Conservation (phyloP, 2,113 vertebrate species). For the Hyla sarda region DNA sequence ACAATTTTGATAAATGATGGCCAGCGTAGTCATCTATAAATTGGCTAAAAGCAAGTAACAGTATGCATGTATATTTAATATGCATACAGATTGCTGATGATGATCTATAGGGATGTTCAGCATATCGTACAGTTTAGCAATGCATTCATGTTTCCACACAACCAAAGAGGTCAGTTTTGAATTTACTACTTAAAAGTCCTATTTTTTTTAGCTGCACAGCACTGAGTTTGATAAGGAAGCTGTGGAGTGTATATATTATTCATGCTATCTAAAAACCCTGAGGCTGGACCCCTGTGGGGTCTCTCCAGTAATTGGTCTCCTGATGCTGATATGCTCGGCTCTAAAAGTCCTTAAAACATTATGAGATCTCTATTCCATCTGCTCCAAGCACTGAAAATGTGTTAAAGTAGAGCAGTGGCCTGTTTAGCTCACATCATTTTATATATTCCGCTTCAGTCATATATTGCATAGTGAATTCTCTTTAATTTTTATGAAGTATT, state of each 20-base stretch:
- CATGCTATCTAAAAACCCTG: constrained; percentile 73
- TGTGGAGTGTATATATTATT: constrained; percentile 75
- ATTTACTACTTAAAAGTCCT: constrained; percentile 66
- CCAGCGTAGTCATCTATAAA: background rate
- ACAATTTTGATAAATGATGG: background rate
- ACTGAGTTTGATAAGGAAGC: constrained; percentile 69
- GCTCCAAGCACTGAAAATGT: constrained; percentile 64
- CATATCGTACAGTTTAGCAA: constrained; percentile 20
- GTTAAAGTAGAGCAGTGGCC: constrained; percentile 61
- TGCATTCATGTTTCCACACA: background rate
- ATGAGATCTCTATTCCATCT: constrained; percentile 69
- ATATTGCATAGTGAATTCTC: constrained; percentile 50
- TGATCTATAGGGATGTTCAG: constrained; percentile 9
- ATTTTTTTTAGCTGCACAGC: constrained; percentile 68
- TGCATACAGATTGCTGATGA: background rate
- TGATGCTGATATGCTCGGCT: constrained; percentile 68
- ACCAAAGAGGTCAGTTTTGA: constrained; percentile 63
- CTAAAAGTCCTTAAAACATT: constrained; percentile 71
- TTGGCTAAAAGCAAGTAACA: background rate
- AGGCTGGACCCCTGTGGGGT: constrained; percentile 72
- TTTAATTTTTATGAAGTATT: constrained; percentile 50
- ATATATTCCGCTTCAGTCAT: constrained; percentile 49
- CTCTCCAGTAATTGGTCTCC: constrained; percentile 77
- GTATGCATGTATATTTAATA: background rate
- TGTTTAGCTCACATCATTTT: constrained; percentile 60